These are phyloP conservation scores for Augiades crinisus DNA, from an alignment of 2,888 invertebrate genomes.

Conservation along the genomic window DNA sequence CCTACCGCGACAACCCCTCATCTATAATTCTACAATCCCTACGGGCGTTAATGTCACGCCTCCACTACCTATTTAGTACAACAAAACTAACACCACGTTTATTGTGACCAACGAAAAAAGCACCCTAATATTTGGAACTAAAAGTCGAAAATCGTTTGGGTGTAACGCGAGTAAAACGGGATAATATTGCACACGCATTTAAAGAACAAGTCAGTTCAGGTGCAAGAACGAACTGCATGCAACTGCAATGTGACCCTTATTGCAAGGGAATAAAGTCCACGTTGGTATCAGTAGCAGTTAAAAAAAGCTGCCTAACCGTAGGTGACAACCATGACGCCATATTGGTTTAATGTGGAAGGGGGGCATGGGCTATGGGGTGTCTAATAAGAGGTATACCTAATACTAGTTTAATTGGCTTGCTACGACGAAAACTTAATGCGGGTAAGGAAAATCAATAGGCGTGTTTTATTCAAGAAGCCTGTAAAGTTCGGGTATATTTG, in stretches of 20 bases:
- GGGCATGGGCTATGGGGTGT: constrained; percentile 66
- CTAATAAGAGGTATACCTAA: constrained; percentile 76
- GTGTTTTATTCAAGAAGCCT: constrained; percentile 58
- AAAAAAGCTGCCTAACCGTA: constrained; percentile 51
- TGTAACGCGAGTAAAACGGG: constrained; percentile 45
- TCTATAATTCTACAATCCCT: constrained; percentile 70
- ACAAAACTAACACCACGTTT: constrained; percentile 53
- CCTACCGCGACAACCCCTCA: constrained; percentile 71
- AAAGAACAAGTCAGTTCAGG: constrained; percentile 71
- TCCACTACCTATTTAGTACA: constrained; percentile 63
- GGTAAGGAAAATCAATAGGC: constrained; percentile 49
- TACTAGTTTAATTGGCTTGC: constrained; percentile 71
- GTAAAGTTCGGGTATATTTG: constrained; percentile 36
- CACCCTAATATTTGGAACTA: constrained; percentile 16
- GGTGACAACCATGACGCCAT: constrained; percentile 79
- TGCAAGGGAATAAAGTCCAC: constrained; percentile 35
- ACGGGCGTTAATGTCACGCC: constrained; percentile 78
- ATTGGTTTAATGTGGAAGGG: constrained; percentile 66
- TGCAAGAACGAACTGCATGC: constrained; percentile 39
- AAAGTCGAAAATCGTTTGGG: constrained; percentile 37
- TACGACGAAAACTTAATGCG: constrained; percentile 60
- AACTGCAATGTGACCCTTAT: constrained; percentile 36
- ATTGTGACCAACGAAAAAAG: constrained; percentile 29
- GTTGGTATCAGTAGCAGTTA: constrained; percentile 27
- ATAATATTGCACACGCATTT: constrained; percentile 65